Percentiles rank a stretch among this genome's conserved stretches.
These are phyloP conservation scores for Rhagium mordax DNA, from an alignment of 2,888 invertebrate species.

Conservation along the genomic window DNA sequence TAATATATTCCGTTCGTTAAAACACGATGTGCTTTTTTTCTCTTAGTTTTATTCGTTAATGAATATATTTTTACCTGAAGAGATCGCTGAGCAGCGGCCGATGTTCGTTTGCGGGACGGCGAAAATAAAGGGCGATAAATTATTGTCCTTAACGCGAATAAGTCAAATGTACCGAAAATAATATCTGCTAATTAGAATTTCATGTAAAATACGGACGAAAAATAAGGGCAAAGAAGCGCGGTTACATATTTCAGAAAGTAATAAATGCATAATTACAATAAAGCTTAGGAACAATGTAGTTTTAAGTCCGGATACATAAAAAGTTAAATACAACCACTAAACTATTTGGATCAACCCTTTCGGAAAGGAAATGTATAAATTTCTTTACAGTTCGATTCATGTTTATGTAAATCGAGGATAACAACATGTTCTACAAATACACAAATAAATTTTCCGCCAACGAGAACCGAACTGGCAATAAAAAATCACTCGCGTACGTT, in stretches of 20 bases:
- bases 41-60: too few relatives aligned
- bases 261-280: slow-evolving; percentile 29
- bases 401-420: slow-evolving; percentile 50
- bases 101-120: neutral
- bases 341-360: slow-evolving; percentile 48
- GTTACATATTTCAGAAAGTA: slow-evolving; percentile 26
- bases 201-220: slow-evolving; percentile 35
- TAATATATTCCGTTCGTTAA: too few relatives aligned
- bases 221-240: slow-evolving; percentile 34
- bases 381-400: slow-evolving; percentile 51
- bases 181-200: slow-evolving; percentile 42
- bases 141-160: slow-evolving; percentile 21
- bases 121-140: slow-evolving; percentile 9
- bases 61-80: neutral
- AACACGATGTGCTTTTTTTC: too few relatives aligned
- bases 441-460: slow-evolving; percentile 46
- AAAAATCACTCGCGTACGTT: slow-evolving; percentile 50
- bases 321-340: slow-evolving; percentile 45
- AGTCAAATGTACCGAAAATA: slow-evolving; percentile 45
- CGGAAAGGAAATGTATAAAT: slow-evolving; percentile 53
- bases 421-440: slow-evolving; percentile 49
- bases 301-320: slow-evolving; percentile 44
- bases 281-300: slow-evolving; percentile 26
- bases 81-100: neutral
- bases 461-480: slow-evolving; percentile 32